phyloP scores from a whole-genome alignment of 2,888 invertebrate species.

The Oscheius onirici region DNA sequence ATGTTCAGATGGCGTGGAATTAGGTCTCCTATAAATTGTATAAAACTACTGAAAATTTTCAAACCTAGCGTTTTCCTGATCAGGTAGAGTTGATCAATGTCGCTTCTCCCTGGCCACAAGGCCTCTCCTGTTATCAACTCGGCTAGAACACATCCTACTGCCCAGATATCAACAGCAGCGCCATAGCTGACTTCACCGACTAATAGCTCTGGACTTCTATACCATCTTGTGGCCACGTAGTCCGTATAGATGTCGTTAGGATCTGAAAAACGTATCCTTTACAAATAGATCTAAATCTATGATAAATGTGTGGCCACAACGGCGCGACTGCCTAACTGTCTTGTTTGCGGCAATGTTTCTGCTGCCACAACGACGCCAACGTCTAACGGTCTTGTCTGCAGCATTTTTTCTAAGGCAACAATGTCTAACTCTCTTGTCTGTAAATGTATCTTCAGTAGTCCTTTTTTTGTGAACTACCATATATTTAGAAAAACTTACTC shows the following conservation, averaged over 20 bases:
- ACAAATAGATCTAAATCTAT: neutral
- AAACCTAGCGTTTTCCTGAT: constrained; percentile 89
- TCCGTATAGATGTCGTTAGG: constrained; percentile 98
- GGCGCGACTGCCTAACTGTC: too few species aligned
- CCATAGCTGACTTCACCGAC: constrained; percentile 88
- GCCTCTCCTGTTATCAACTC: constrained; percentile 79
- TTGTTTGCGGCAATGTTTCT: too few species aligned
- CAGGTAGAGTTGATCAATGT: constrained; percentile 95
- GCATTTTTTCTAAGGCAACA: too few species aligned
- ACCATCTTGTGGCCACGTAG: constrained; percentile 99
- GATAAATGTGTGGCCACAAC: too few species aligned
- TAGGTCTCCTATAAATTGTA: constrained; percentile 80
- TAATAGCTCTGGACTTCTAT: constrained; percentile 84
- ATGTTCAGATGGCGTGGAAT: constrained; percentile 92
- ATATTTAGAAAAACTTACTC: constrained; percentile 73
- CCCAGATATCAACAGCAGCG: constrained; percentile 92
- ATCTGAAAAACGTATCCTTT: constrained; percentile 73
- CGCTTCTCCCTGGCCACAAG: constrained; percentile 97
- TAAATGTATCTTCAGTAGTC: too few species aligned
- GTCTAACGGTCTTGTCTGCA: too few species aligned
- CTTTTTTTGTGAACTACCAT: too few species aligned
- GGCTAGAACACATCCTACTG: constrained; percentile 81
- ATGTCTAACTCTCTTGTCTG: too few species aligned
- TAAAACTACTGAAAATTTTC: neutral
- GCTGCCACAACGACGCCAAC: too few species aligned